These are phyloP conservation scores for Caretta caretta DNA, from an alignment of 2,113 vertebrate genomes.

Conservation along the genomic window DNA sequence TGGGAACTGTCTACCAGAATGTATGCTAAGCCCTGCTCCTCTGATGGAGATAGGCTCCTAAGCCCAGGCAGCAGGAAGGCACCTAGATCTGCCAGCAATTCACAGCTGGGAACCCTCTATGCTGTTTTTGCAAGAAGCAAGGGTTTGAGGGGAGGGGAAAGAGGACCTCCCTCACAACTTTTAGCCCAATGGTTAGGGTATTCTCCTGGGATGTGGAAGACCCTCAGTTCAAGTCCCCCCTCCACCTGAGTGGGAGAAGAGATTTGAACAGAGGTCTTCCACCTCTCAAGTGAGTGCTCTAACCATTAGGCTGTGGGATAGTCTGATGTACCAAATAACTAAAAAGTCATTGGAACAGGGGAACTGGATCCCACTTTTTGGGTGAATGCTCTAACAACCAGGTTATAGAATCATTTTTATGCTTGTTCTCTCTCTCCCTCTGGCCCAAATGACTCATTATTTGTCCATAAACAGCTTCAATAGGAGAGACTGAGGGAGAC, in stretches of 20 bases:
- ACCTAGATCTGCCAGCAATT: background rate
- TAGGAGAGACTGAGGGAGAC: background rate
- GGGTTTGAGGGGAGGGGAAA: background rate
- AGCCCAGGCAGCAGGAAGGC: background rate
- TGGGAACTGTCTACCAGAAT: background rate
- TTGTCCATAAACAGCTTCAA: background rate
- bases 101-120: background rate
- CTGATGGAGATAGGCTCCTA: background rate
- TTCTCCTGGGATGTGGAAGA: background rate
- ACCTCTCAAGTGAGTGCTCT: background rate
- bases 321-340: background rate
- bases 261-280: background rate
- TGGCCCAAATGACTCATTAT: too few relatives aligned
- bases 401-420: background rate
- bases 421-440: background rate
- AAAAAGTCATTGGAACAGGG: background rate
- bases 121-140: background rate
- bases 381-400: background rate
- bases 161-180: background rate
- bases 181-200: background rate
- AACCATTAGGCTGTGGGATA: background rate
- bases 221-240: background rate
- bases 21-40: background rate
- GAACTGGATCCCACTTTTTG: background rate
- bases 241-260: background rate